phyloP scores from a whole-genome alignment of 2,888 invertebrate species.

The Coenonympha glycerion region DNA sequence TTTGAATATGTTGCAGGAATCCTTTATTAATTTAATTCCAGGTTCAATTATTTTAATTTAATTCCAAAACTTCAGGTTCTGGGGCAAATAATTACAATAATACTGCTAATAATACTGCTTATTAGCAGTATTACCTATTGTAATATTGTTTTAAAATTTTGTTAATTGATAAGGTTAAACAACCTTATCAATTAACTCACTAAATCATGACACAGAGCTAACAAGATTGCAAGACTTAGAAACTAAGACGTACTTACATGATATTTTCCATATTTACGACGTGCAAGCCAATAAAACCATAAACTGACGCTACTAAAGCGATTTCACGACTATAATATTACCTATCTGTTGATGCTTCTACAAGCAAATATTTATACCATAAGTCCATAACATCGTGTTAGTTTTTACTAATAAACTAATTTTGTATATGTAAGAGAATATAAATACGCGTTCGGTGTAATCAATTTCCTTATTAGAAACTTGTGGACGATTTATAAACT shows the following conservation, averaged over 20 bases:
- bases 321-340: slow-evolving; percentile 5
- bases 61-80: too few species aligned
- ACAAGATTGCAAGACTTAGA: background rate
- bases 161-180: too few species aligned
- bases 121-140: too few species aligned
- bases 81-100: too few species aligned
- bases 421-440: background rate
- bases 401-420: slow-evolving; percentile 2
- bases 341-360: background rate
- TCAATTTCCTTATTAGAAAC: slow-evolving; percentile 9
- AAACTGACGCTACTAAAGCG: background rate
- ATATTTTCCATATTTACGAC: slow-evolving; percentile 9
- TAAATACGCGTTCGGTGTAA: background rate
- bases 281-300: slow-evolving; percentile 7
- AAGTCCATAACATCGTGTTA: background rate
- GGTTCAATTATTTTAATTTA: too few species aligned
- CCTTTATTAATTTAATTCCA: too few species aligned
- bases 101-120: too few species aligned
- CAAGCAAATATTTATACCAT: slow-evolving; percentile 6
- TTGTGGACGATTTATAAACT: background rate
- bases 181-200: too few species aligned
- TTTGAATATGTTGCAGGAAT: too few species aligned
- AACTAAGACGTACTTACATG: too few species aligned
- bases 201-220: background rate
- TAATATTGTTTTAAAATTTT: too few species aligned